phyloP scores from a whole-genome alignment of 2,888 invertebrate genomes.

The Lithophane socia region DNA sequence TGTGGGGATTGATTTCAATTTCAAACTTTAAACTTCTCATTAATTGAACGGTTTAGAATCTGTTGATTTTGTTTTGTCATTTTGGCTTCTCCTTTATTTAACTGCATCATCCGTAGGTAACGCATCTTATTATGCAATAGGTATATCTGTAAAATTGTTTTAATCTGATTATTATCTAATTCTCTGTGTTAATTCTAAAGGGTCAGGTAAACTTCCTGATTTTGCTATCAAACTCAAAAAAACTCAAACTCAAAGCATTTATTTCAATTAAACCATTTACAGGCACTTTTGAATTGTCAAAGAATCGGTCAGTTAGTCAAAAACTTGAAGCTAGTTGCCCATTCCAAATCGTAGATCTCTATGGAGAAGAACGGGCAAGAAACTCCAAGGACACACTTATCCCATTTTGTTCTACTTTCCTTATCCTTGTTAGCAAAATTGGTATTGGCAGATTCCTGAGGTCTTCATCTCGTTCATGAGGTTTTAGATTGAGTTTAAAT shows the following conservation, averaged over 20 bases:
- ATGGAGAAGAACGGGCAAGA: no score
- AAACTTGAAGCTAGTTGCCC: no score
- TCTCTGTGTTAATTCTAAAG: not conserved
- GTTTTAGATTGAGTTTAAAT: not conserved
- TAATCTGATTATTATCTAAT: not conserved
- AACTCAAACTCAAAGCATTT: no score
- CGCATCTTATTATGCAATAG: no score
- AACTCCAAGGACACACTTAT: no score
- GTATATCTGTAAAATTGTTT: not conserved
- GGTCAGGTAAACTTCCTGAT: not conserved
- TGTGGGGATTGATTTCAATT: no score
- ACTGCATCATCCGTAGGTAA: not conserved
- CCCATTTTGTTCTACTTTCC: not conserved
- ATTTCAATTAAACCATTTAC: no score
- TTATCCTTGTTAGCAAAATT: constrained; percentile 8
- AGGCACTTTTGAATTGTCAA: no score
- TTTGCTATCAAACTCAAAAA: no score
- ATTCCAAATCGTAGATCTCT: no score
- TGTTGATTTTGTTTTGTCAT: constrained; percentile 3
- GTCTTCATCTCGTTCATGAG: not conserved
- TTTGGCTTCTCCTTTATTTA: constrained; percentile 1
- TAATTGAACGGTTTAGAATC: not conserved
- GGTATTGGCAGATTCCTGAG: not conserved
- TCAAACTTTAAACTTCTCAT: not conserved
- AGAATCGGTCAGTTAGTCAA: no score